Conservation (phyloP, 2,797 vertebrate genomes). For the Anguilla obscura region DNA sequence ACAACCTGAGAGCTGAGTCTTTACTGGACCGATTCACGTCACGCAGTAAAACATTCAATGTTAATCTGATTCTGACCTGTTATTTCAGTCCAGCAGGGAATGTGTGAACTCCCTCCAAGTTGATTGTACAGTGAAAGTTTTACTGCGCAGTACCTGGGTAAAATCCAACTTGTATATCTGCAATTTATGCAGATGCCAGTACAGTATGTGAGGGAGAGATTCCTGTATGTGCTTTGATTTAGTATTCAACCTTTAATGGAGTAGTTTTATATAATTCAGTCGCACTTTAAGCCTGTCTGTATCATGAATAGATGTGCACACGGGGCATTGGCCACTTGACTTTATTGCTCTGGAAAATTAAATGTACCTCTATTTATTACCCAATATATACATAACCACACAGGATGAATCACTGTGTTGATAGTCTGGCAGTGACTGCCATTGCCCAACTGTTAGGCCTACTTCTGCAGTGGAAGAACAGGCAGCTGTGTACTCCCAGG, state of each 20-base stretch:
- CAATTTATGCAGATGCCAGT: neutral
- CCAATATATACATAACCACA: neutral
- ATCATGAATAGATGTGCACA: neutral
- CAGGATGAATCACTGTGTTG: neutral
- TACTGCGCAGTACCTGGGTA: neutral
- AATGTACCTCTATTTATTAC: neutral
- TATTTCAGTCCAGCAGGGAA: neutral
- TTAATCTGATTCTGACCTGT: neutral
- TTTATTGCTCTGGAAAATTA: neutral
- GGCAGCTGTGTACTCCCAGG: neutral
- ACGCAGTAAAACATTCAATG: neutral
- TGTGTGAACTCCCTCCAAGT: neutral
- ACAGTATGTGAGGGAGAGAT: neutral
- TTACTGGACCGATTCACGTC: neutral
- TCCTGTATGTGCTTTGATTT: neutral
- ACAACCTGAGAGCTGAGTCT: neutral
- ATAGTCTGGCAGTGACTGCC: neutral
- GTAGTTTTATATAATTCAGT: neutral
- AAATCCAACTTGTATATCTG: neutral
- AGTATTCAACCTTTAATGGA: neutral
- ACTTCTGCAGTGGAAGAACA: neutral
- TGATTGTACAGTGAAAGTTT: neutral
- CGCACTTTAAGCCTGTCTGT: neutral
- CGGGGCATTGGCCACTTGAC: neutral
- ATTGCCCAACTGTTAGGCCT: neutral